Conservation (phyloP, 92 coral and sea anemone species). For the Umimayanthus chanpuru region DNA sequence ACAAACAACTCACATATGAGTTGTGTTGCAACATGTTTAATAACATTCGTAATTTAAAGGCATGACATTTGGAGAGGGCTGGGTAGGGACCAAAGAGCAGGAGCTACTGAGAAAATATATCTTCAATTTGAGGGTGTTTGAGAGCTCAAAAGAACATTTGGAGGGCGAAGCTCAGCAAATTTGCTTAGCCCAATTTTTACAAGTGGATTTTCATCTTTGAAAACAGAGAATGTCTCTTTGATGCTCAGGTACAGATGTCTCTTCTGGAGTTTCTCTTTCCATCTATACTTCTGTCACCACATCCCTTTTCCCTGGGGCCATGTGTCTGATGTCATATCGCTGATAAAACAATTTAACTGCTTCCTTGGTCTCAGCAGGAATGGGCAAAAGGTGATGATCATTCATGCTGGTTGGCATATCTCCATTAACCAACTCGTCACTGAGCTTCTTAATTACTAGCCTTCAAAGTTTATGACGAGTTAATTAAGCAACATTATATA, state of each 20-base stretch:
- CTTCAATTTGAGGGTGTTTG: constrained; percentile 31
- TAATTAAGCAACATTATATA: too few species aligned
- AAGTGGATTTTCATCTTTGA: constrained; percentile 29
- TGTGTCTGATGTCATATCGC: constrained; percentile 50
- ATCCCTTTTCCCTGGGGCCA: constrained; percentile 64
- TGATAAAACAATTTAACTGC: constrained; percentile 48
- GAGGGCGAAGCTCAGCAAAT: constrained; percentile 36
- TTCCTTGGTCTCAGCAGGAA: constrained; percentile 47
- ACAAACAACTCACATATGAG: too few species aligned
- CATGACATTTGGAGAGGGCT: too few species aligned
- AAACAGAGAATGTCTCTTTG: constrained; percentile 46
- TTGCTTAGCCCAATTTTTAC: constrained; percentile 25
- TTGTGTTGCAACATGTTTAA: too few species aligned
- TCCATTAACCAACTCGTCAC: constrained; percentile 45
- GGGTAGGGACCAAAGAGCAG: too few species aligned
- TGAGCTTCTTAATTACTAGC: constrained; percentile 44
- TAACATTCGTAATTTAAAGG: too few species aligned
- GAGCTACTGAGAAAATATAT: too few species aligned
- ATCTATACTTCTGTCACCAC: constrained; percentile 34
- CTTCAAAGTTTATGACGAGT: too few species aligned
- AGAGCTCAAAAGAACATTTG: constrained; percentile 51
- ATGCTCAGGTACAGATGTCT: constrained; percentile 50
- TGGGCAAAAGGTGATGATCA: constrained; percentile 37
- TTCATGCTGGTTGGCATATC: constrained; percentile 31
- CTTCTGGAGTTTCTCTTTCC: constrained; percentile 54